These are phyloP conservation scores for Danionella cerebrum DNA, from an alignment of 2,113 vertebrate species.

Conservation along the genomic window DNA sequence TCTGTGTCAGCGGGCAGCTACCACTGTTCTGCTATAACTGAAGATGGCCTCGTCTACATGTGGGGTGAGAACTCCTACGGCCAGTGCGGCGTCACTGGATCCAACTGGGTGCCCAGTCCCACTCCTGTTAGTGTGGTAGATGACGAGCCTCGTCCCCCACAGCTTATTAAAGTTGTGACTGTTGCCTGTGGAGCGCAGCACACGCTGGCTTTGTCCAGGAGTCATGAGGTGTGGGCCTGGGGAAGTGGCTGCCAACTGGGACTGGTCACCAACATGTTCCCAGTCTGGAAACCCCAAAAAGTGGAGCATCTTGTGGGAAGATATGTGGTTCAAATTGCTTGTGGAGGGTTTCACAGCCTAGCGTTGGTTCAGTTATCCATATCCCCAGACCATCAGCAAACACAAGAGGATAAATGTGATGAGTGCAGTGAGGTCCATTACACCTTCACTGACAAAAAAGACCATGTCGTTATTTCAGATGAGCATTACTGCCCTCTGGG, in stretches of 20 bases:
- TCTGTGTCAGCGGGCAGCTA: slow-evolving; percentile 83
- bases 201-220: slow-evolving; percentile 80
- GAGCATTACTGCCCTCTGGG: slow-evolving; percentile 90
- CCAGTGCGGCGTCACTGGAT: slow-evolving; percentile 77
- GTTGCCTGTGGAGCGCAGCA: slow-evolving; percentile 88
- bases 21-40: slow-evolving; percentile 81
- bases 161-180: slow-evolving; percentile 70
- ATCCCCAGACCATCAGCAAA: slow-evolving; percentile 63
- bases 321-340: slow-evolving; percentile 86
- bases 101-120: slow-evolving; percentile 68
- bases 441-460: slow-evolving; percentile 76
- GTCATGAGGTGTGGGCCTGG: slow-evolving; percentile 94
- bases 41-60: slow-evolving; percentile 78
- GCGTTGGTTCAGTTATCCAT: slow-evolving; percentile 79
- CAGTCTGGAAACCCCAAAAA: slow-evolving; percentile 84
- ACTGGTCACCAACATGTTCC: slow-evolving; percentile 80
- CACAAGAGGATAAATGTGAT: slow-evolving; percentile 73
- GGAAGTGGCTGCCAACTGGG: slow-evolving; percentile 92
- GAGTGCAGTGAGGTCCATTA: slow-evolving; percentile 78
- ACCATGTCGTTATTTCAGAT: slow-evolving; percentile 77
- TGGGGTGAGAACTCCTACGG: slow-evolving; percentile 91
- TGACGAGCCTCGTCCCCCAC: slow-evolving; percentile 68
- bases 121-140: slow-evolving; percentile 74
- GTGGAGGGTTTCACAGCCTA: slow-evolving; percentile 87
- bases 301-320: slow-evolving; percentile 88